These are phyloP conservation scores for Caenorhabditis imperialis DNA, from an alignment of 2,888 invertebrate genomes.

Conservation along the genomic window DNA sequence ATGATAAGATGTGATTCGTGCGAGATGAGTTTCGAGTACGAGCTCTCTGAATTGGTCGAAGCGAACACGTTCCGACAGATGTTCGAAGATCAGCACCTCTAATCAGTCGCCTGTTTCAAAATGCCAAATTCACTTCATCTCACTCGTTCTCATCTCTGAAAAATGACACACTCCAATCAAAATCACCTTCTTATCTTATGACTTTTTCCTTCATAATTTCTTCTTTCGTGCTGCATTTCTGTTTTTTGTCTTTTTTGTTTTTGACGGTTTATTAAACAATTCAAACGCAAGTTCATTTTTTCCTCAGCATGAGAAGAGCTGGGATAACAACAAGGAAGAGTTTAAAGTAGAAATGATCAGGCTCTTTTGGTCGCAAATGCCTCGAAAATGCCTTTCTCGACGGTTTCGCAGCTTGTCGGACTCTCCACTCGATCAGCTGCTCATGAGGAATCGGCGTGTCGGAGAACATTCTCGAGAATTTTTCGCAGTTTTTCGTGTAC, in stretches of 20 bases:
- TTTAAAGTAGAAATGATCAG: slow-evolving; percentile 13
- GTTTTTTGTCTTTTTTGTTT: no score
- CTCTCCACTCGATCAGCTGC: slow-evolving; percentile 39
- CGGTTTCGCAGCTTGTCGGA: slow-evolving; percentile 36
- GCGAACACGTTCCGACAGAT: slow-evolving; percentile 8
- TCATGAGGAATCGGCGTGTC: slow-evolving; percentile 42
- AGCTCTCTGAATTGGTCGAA: slow-evolving; percentile 16
- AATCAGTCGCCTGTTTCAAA: no score
- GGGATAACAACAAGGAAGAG: slow-evolving; percentile 7
- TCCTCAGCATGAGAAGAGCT: neutral
- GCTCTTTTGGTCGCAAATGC: slow-evolving; percentile 42
- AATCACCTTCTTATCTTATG: no score
- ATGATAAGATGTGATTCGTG: slow-evolving; percentile 19
- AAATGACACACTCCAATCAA: no score
- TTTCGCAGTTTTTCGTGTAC: slow-evolving; percentile 47
- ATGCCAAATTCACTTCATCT: no score
- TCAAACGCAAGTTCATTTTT: neutral
- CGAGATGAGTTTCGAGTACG: slow-evolving; percentile 10
- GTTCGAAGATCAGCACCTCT: slow-evolving; percentile 2
- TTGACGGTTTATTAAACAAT: slow-evolving; percentile 1
- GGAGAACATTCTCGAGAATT: slow-evolving; percentile 48
- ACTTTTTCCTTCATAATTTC: no score
- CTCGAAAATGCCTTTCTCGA: slow-evolving; percentile 28
- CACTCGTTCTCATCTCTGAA: no score
- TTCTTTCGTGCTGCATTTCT: no score